These are phyloP conservation scores for Drosophila phalerata DNA, from an alignment of 2,888 invertebrate species.

Conservation along the genomic window DNA sequence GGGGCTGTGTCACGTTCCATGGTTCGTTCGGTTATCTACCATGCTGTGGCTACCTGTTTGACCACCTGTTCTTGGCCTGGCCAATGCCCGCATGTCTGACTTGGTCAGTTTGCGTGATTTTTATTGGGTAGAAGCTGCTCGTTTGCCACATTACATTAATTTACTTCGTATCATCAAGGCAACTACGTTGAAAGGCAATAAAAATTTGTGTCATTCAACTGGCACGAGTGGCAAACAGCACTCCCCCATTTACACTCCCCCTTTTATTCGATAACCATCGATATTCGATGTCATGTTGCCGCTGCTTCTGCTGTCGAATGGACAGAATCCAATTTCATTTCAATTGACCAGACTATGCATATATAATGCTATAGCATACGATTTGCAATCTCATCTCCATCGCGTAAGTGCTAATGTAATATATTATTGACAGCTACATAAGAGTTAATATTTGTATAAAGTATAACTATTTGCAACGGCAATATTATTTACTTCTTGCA, in stretches of 20 bases:
- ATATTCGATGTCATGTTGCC: slow-evolving; percentile 31
- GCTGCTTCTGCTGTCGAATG: slow-evolving; percentile 19
- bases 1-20: slow-evolving; percentile 36
- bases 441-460: background rate
- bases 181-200: slow-evolving; percentile 73
- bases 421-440: slow-evolving; percentile 69
- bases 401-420: slow-evolving; percentile 78
- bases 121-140: slow-evolving; percentile 47
- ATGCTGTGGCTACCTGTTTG: slow-evolving; percentile 9
- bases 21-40: slow-evolving; percentile 21
- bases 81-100: slow-evolving; percentile 16
- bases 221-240: slow-evolving; percentile 31
- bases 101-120: slow-evolving; percentile 47
- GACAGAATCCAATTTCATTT: slow-evolving; percentile 82
- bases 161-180: slow-evolving; percentile 47
- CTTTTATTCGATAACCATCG: slow-evolving; percentile 33
- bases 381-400: slow-evolving; percentile 62
- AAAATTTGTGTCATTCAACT: slow-evolving; percentile 79
- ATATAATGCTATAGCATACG: slow-evolving; percentile 73
- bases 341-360: slow-evolving; percentile 82
- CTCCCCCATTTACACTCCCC: background rate
- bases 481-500: no score
- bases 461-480: no score
- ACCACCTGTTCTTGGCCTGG: slow-evolving; percentile 2
- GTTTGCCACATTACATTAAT: slow-evolving; percentile 64